Base-by-base conservation (phyloP, 2,888 invertebrate genomes). In the Acronicta psi region DNA sequence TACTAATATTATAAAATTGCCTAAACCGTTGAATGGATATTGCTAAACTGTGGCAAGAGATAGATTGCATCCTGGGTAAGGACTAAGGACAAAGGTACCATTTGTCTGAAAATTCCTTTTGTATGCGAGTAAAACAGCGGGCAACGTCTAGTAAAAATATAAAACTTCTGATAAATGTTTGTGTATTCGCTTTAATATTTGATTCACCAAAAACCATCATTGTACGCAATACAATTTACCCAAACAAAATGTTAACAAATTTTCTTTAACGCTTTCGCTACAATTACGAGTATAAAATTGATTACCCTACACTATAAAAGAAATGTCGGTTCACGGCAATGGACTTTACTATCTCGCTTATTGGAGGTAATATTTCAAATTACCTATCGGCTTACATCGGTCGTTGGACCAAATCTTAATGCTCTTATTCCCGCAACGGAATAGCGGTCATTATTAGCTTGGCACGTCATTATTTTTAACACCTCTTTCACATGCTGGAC, bases 181-280 rank as follows among this genome's bases (percentile, higher is more conserved):
- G n/a, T n/a, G n/a, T n/a, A n/a, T 40, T 61, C 31, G 25, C 43
- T 29, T 2, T n/a, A 45, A 52, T 49, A 42, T 45, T 61, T 57
- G 53, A 70, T 68, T 61, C 42, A 36, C 62, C 54, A 72, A 63
- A 61, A 64, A 61, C 58, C 18, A 38, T 55, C 55, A 69, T 70
- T 53, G 58, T 41, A 59, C 49, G 59, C 56, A 69, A 59, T 18
- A 54, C 44, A 59, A 47, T 56, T 52, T 14, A 8, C 51, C 42
- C 59, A 65, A 68, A 66, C 63, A 77, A 75, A 83, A 83, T 75
- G 79, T 78, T 74, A 78, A 77, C 74, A 73, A 78, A 76, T 74
- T 79, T 76, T 79, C 76, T 80, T 82, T 70, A 78, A 83, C 87
- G 86, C 88, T 88, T 87, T 87, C 86, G 77, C 83, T 70, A 75